Evolutionary conservation across 2,888 invertebrate genomes (phyloP), one percentile per base, ranked within the genome.

Genomic region (Glomeris marginata): DNA sequence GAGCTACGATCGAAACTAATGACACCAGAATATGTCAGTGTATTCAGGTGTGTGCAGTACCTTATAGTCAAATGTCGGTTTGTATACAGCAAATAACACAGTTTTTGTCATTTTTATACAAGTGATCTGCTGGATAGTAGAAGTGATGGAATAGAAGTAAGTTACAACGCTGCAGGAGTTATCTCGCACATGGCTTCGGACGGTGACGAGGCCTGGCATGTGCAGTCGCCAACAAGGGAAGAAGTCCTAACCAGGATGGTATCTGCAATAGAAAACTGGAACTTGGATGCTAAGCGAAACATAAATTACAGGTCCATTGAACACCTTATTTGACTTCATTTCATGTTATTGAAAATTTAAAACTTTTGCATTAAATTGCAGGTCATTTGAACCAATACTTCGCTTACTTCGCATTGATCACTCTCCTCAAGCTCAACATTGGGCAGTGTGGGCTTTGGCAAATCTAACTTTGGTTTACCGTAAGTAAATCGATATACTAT

Each of bases 381-480:
- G 92, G 56, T 87, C 87, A 33, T 95, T 97, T 71, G 83, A 88
- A 64, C 97, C 97, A 1, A 91, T 97, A 54, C 72, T 97, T 21
- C 77, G 84, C 55, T 72, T 97, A 54, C 75, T 92, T 42, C 74
- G 77, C 54, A 79, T 83, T 49, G 78, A 81, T 59, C 85, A 90
- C 63, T 90, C 91, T 1, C 84, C 87, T 1, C 81, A 86, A 65
- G 91, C 90, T 66, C 91, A 91, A 66, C 83, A 88, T 65, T 95
- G 95, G 95, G 92, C 94, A 2, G 83, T 85, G 6, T 97, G 95
- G 95, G 95, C 95, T 0, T 73, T 97, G 52, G 92, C 94, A 45
- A 97, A 97, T 71, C 77, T 97, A 54, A 97, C 95, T 44, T 81
- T 77, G 52, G 86, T 91, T 28, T 88, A 90, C 66, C 84, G 88